Percentiles rank a stretch among this genome's conserved stretches.
phyloP scores from a whole-genome alignment of 2,797 vertebrate species.

The Malacoraja senta region DNA sequence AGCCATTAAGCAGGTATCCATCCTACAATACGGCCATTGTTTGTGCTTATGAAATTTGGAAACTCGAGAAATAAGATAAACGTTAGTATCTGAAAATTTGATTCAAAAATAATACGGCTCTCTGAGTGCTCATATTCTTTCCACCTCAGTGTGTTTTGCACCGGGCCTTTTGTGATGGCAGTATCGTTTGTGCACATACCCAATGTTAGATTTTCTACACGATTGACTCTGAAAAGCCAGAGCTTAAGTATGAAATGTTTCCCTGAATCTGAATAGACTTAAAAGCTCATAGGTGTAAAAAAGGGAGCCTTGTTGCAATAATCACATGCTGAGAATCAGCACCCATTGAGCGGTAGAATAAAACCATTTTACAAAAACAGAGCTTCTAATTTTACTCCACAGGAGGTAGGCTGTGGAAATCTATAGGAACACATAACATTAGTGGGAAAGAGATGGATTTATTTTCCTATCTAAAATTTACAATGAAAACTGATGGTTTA shows the following conservation, averaged over 20 bases:
- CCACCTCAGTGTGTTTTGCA: conserved; percentile 62
- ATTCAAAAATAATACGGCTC: conserved; percentile 58
- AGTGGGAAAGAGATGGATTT: conserved; percentile 38
- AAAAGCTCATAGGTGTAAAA: conserved; percentile 55
- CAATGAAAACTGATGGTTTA: neutral
- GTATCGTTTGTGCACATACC: conserved; percentile 63
- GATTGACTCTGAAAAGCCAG: conserved; percentile 67
- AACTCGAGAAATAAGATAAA: conserved; percentile 61
- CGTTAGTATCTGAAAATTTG: conserved; percentile 57
- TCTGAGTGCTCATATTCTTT: conserved; percentile 62
- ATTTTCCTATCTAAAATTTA: neutral
- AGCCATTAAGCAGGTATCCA: conserved; percentile 54
- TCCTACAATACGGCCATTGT: conserved; percentile 55
- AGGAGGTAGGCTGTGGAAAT: conserved; percentile 53
- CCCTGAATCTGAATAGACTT: conserved; percentile 63
- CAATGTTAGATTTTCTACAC: conserved; percentile 71
- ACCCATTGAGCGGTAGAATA: conserved; percentile 57
- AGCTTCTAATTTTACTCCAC: conserved; percentile 53
- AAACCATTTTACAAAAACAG: conserved; percentile 58
- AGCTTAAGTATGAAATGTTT: conserved; percentile 73
- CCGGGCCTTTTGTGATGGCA: conserved; percentile 51
- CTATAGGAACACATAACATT: conserved; percentile 48
- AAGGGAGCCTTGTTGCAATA: conserved; percentile 56
- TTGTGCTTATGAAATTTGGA: conserved; percentile 58
- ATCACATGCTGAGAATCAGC: conserved; percentile 66